Evolutionary conservation across 2,888 invertebrate species (phyloP).

Genomic region (Dasysyrphus tricinctus): DNA sequence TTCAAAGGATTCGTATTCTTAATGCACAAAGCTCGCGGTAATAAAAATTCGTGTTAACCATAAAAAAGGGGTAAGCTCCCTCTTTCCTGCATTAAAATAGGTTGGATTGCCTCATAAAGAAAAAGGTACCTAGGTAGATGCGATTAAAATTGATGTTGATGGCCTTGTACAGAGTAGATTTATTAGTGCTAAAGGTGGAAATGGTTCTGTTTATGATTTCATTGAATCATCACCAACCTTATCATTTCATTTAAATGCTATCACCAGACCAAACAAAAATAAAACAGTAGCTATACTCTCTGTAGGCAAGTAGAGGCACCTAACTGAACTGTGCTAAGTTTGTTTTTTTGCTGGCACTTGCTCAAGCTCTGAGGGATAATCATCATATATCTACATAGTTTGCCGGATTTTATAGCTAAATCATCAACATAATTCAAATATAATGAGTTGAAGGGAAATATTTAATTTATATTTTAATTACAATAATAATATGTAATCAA

Average conservation of each 20-base stretch:
- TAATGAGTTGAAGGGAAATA: slow-evolving; percentile 37
- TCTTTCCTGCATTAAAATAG: slow-evolving; percentile 31
- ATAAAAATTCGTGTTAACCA: slow-evolving; percentile 68
- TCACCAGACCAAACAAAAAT: neutral
- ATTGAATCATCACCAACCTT: slow-evolving; percentile 62
- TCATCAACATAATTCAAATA: slow-evolving; percentile 37
- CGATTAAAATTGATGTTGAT: slow-evolving; percentile 63
- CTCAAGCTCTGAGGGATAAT: neutral
- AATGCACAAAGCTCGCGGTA: slow-evolving; percentile 55
- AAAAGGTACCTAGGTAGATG: slow-evolving; percentile 65
- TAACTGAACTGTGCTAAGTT: neutral
- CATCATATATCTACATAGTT: neutral
- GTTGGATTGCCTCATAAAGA: slow-evolving; percentile 60
- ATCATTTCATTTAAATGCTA: slow-evolving; percentile 11
- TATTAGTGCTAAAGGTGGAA: slow-evolving; percentile 30
- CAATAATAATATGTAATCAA: slow-evolving; percentile 56
- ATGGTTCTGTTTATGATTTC: slow-evolving; percentile 62
- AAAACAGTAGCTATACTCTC: neutral
- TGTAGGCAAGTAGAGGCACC: too few species aligned
- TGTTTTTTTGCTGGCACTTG: neutral
- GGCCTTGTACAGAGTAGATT: slow-evolving; percentile 25
- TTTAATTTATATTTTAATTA: slow-evolving; percentile 41
- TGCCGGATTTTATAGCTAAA: slow-evolving; percentile 34
- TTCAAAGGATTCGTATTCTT: slow-evolving; percentile 26
- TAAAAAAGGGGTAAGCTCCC: slow-evolving; percentile 52